Conservation (phyloP, 2,113 vertebrate species). For the Microcebus lehilahytsara region DNA sequence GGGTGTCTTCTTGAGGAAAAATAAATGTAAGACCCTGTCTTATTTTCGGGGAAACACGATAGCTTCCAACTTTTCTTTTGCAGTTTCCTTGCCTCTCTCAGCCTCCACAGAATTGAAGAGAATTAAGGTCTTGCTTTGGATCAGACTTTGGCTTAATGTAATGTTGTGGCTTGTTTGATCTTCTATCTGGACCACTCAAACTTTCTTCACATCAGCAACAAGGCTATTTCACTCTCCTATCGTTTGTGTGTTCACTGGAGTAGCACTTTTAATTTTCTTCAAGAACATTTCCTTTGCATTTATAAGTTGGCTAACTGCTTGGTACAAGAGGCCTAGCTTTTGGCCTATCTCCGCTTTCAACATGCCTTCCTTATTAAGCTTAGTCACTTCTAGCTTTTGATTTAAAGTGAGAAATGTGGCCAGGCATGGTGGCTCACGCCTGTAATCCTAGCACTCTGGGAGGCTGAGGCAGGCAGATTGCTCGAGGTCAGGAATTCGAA, state of each 20-base stretch:
- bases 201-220: background rate
- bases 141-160: background rate
- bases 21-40: too few species aligned
- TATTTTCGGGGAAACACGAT: too few species aligned
- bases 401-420: background rate
- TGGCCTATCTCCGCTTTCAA: background rate
- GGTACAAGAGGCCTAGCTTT: background rate
- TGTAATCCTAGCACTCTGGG: too few species aligned
- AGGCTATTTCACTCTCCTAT: background rate
- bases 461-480: too few species aligned
- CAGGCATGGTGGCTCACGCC: too few species aligned
- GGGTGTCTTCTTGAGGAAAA: too few species aligned
- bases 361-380: background rate
- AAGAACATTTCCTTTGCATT: background rate
- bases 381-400: background rate
- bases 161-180: background rate
- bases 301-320: background rate
- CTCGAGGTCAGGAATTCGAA: too few species aligned
- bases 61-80: background rate
- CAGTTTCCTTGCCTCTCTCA: background rate
- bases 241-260: background rate
- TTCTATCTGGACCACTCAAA: background rate
- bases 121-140: background rate
- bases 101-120: background rate
- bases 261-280: background rate